A percentile compares a stretch with the other conserved stretches of the same genome.
Conservation (phyloP, 2,113 vertebrate species). For the Mastomys coucha region DNA sequence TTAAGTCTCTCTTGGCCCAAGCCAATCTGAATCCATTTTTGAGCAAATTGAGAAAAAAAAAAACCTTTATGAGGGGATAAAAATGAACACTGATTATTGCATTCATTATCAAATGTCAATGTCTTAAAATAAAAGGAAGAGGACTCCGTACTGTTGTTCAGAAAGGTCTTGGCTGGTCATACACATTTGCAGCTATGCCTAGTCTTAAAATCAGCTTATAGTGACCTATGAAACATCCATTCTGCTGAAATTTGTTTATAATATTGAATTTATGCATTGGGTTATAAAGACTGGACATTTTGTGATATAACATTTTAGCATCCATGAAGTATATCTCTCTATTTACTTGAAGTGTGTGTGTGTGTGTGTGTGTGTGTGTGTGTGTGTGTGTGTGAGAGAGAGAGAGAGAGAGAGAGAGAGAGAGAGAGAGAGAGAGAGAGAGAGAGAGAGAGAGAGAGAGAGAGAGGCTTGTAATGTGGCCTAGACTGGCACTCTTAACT, state of each 20-base stretch:
- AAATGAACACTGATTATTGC: neutral
- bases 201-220: neutral
- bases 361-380: neutral
- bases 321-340: neutral
- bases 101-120: conserved; percentile 22
- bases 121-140: neutral
- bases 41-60: neutral
- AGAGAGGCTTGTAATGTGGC: neutral
- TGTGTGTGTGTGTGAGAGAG: no score
- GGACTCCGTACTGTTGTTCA: neutral
- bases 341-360: neutral
- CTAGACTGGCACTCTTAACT: neutral
- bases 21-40: neutral
- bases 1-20: neutral
- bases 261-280: neutral
- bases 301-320: neutral
- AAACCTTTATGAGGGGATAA: neutral
- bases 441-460: no score
- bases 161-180: neutral
- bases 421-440: no score
- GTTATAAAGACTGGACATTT: neutral
- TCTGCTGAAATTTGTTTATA: neutral
- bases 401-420: no score
- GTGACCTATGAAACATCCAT: neutral
- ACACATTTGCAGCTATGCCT: neutral